Evolutionary conservation across 2,888 invertebrate species (phyloP).

Genomic region (Dynastes hyllus): DNA sequence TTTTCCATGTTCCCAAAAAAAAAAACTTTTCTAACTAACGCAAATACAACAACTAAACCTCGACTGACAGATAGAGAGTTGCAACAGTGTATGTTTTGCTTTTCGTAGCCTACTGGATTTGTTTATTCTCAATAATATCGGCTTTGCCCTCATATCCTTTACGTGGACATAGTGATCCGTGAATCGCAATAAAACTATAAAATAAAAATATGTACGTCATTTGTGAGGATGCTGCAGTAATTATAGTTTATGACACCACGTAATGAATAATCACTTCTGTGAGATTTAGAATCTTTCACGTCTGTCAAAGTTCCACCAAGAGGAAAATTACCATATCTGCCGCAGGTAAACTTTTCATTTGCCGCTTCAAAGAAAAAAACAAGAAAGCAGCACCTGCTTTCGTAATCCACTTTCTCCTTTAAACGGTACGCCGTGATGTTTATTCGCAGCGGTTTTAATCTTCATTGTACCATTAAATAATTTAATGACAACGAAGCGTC

Average conservation of each 20-base stretch:
- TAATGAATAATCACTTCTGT: conserved; percentile 9
- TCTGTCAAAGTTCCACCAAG: neutral
- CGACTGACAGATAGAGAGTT: too few species aligned
- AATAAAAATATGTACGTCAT: neutral
- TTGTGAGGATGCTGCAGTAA: neutral
- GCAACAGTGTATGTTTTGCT: too few species aligned
- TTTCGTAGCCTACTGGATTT: too few species aligned
- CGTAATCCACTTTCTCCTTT: conserved; percentile 25
- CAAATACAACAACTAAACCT: too few species aligned
- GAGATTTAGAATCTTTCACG: neutral
- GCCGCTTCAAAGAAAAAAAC: neutral
- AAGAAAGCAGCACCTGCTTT: conserved; percentile 41
- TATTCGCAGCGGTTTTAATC: conserved; percentile 17
- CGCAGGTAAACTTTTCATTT: conserved; percentile 22
- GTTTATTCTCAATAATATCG: too few species aligned
- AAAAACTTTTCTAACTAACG: too few species aligned
- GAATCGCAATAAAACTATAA: neutral
- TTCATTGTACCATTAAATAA: conserved; percentile 35
- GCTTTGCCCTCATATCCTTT: too few species aligned
- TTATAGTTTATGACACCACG: conserved; percentile 11
- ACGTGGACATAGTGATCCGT: too few species aligned
- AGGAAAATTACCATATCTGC: conserved; percentile 17
- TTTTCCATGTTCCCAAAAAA: too few species aligned
- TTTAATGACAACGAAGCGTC: conserved; percentile 31
- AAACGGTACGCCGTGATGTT: conserved; percentile 27